phyloP scores from a whole-genome alignment of 2,113 vertebrate species.

The Pleuronectes platessa region DNA sequence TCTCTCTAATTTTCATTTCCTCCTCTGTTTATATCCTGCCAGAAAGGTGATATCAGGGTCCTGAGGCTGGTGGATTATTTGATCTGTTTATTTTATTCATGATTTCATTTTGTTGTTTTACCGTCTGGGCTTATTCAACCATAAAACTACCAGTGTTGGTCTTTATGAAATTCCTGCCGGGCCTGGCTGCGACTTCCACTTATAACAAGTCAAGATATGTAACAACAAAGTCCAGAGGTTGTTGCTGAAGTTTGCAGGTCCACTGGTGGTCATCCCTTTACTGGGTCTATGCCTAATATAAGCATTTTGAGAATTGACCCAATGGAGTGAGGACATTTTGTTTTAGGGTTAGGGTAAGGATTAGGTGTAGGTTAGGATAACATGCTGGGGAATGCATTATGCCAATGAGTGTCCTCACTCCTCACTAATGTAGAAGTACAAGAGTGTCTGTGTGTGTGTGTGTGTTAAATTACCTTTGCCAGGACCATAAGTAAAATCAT shows the following conservation, averaged over 20 bases:
- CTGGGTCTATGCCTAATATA: too few species aligned
- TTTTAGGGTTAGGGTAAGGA: too few species aligned
- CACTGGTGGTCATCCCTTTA: not conserved
- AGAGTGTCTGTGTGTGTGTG: not conserved
- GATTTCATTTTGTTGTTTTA: not conserved
- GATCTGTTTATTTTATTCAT: constrained; percentile 38
- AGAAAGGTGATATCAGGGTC: constrained; percentile 29
- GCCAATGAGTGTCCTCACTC: too few species aligned
- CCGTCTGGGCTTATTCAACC: not conserved
- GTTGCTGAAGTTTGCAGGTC: constrained; percentile 23
- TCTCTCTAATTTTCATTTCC: constrained; percentile 12
- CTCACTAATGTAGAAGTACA: not conserved
- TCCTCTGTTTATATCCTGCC: not conserved
- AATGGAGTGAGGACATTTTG: too few species aligned
- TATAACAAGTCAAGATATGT: constrained; percentile 15
- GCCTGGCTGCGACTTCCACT: constrained; percentile 14
- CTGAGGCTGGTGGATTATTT: constrained; percentile 23
- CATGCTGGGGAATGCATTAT: too few species aligned
- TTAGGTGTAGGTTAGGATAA: too few species aligned
- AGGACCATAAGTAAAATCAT: not conserved
- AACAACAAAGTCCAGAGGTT: constrained; percentile 23
- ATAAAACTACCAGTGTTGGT: constrained; percentile 11
- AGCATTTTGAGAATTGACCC: too few species aligned
- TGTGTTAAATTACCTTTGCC: constrained; percentile 7
- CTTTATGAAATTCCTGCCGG: constrained; percentile 24